Conservation (phyloP, 53 echinoderm and acorn worm species). For the Mesocentrotus franciscanus region DNA sequence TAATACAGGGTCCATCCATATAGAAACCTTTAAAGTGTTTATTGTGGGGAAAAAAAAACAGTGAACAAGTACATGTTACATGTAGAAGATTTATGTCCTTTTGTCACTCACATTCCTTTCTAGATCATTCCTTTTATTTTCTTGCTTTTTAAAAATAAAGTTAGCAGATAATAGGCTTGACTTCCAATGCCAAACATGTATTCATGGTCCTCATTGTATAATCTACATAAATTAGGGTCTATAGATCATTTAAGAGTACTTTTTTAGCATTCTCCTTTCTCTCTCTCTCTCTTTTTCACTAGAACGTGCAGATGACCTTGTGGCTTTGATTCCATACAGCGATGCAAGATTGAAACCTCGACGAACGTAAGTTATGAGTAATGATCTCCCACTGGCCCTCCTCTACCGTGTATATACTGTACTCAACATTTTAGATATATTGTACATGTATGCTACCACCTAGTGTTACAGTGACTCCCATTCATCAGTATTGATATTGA, state of each 20-base stretch:
- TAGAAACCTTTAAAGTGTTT: no score
- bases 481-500: background rate
- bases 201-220: background rate
- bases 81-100: no score
- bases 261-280: background rate
- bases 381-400: background rate
- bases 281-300: background rate
- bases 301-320: slow-evolving; percentile 83
- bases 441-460: background rate
- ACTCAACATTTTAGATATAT: background rate
- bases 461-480: background rate
- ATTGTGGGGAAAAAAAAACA: no score
- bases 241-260: background rate
- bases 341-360: slow-evolving; percentile 84
- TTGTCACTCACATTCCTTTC: no score
- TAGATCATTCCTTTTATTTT: no score
- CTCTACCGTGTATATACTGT: background rate
- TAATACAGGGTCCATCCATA: no score
- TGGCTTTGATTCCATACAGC: slow-evolving; percentile 86
- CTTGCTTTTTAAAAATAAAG: no score
- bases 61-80: no score
- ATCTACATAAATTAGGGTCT: background rate
- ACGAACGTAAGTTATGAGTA: slow-evolving; percentile 78
- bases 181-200: background rate
- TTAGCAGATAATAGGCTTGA: background rate